A percentile compares a stretch with the other conserved stretches of the same genome.
phyloP scores from a whole-genome alignment of 2,888 invertebrate genomes.

The Fragum fragum region DNA sequence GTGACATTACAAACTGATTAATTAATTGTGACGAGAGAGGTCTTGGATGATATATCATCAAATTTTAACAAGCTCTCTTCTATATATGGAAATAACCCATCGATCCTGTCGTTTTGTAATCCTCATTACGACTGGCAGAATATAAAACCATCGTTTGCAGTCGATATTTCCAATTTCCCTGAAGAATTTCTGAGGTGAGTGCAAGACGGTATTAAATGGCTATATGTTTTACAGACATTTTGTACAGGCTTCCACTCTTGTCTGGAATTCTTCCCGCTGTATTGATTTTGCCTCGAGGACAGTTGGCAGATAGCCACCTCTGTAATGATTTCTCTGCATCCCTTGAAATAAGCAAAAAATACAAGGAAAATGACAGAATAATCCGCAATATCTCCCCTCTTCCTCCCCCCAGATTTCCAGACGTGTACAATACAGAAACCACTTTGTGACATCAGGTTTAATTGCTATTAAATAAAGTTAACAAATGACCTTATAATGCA shows the following conservation, averaged over 20 bases:
- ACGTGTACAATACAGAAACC: too few species aligned
- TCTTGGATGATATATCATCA: constrained; percentile 6
- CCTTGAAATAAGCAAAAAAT: too few species aligned
- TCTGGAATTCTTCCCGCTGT: background rate
- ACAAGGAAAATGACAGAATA: too few species aligned
- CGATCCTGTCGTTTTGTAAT: constrained; percentile 1
- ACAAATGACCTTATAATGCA: too few species aligned
- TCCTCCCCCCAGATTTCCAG: too few species aligned
- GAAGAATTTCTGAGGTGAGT: background rate
- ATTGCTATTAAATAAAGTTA: too few species aligned
- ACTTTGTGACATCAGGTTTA: too few species aligned
- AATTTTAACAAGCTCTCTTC: constrained; percentile 13
- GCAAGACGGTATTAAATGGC: too few species aligned
- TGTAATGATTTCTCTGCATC: background rate
- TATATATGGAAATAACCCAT: constrained; percentile 12
- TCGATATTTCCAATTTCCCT: constrained; percentile 30
- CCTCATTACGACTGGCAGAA: background rate
- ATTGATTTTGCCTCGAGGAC: constrained; percentile 3
- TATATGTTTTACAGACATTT: too few species aligned
- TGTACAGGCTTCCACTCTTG: too few species aligned
- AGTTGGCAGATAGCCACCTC: background rate
- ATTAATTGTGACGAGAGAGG: background rate
- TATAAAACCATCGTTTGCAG: constrained; percentile 12
- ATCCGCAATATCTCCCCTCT: too few species aligned
- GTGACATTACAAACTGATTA: constrained; percentile 5